A percentile compares a stretch with the other conserved stretches of the same genome.
Evolutionary conservation across 2,797 vertebrate species (phyloP).

Genomic region (Neomorphus geoffroyi): DNA sequence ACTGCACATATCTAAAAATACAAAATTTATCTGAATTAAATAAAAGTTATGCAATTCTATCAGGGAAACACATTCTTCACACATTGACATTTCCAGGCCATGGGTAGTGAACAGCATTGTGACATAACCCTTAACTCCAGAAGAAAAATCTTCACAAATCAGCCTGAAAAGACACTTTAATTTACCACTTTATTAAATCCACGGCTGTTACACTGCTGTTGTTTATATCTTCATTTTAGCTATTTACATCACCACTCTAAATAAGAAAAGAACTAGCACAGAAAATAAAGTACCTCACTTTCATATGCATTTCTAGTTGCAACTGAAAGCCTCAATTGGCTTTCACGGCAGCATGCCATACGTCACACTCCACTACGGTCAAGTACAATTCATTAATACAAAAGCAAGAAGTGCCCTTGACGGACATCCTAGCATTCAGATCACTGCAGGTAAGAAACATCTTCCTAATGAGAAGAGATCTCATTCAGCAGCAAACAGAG

Average conservation of each 20-base stretch:
- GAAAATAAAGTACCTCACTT: not conserved
- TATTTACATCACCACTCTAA: not conserved
- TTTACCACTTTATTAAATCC: not conserved
- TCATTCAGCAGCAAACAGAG: not conserved
- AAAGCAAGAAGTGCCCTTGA: not conserved
- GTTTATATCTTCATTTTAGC: not conserved
- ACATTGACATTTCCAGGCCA: not conserved
- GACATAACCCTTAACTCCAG: not conserved
- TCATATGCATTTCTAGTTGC: not conserved
- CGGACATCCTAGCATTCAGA: not conserved
- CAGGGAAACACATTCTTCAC: not conserved
- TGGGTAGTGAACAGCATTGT: not conserved
- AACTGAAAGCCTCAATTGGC: not conserved
- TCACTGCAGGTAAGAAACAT: not conserved
- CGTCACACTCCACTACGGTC: not conserved
- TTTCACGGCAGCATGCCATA: not conserved
- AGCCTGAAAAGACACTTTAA: not conserved
- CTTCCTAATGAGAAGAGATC: not conserved
- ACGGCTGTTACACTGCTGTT: not conserved
- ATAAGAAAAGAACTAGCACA: not conserved
- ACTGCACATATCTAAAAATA: constrained; percentile 87
- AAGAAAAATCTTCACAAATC: not conserved
- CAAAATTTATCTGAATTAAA: not conserved
- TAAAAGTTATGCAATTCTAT: not conserved
- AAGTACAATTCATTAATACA: not conserved